Evolutionary conservation across 1,140 invertebrate genomes (phyloP).

Genomic region (Polypedilum vanderplanki): DNA sequence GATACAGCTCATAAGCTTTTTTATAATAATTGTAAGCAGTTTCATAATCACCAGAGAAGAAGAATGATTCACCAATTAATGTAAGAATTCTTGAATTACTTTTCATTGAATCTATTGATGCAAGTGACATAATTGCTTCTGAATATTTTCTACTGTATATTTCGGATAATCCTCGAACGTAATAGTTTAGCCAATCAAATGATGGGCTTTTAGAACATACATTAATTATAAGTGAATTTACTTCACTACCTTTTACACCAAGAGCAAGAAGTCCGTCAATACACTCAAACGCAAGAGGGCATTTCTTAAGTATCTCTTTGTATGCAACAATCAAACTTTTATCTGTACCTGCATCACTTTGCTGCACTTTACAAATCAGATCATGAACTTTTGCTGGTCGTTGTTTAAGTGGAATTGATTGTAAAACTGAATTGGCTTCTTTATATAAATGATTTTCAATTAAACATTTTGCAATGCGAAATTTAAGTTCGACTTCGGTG

Average conservation of each 20-base stretch:
- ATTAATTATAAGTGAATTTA: constrained; percentile 58
- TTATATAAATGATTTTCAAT: constrained; percentile 54
- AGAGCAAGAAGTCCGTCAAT: constrained; percentile 58
- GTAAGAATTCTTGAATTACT: constrained; percentile 59
- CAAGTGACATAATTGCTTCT: constrained; percentile 54
- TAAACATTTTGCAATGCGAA: constrained; percentile 37
- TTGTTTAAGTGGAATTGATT: constrained; percentile 60
- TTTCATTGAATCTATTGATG: constrained; percentile 53
- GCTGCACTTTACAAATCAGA: constrained; percentile 62
- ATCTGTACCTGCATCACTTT: constrained; percentile 54
- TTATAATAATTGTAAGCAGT: constrained; percentile 47
- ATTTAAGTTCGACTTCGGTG: background rate
- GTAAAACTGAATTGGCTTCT: constrained; percentile 58
- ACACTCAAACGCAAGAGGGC: constrained; percentile 65
- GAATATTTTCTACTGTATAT: constrained; percentile 57
- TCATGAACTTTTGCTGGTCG: constrained; percentile 63
- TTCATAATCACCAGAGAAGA: constrained; percentile 52
- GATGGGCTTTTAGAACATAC: constrained; percentile 42
- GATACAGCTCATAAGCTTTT: constrained; percentile 50
- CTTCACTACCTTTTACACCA: constrained; percentile 63
- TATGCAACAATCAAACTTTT: constrained; percentile 62
- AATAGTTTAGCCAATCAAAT: constrained; percentile 56
- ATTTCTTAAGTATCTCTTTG: constrained; percentile 69
- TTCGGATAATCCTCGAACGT: constrained; percentile 62
- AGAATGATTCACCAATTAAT: constrained; percentile 58